Percentiles rank a stretch among this genome's conserved stretches.
These are phyloP conservation scores for Oedothorax gibbosus DNA, from an alignment of 1,140 invertebrate genomes.

Conservation along the genomic window DNA sequence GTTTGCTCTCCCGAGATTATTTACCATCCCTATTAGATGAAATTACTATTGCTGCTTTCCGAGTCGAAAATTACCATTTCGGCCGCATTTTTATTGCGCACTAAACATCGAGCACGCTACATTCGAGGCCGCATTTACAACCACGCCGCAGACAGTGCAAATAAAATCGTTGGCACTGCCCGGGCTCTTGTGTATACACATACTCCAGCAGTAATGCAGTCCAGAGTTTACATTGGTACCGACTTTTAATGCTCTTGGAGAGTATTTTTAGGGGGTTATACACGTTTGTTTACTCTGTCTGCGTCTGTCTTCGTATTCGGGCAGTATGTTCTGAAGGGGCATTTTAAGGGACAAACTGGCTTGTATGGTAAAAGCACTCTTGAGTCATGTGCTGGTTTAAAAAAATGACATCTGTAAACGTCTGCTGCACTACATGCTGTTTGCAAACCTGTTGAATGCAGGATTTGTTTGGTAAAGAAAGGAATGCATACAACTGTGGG, in stretches of 20 bases:
- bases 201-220: not conserved
- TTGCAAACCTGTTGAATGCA: slow-evolving; percentile 24
- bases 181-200: slow-evolving; percentile 10
- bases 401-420: slow-evolving; percentile 2
- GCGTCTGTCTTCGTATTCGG: slow-evolving; percentile 2
- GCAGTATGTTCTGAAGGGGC: not conserved
- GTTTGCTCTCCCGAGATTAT: slow-evolving; percentile 26
- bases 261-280: slow-evolving; percentile 25
- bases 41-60: slow-evolving; percentile 24
- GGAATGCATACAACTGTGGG: not conserved
- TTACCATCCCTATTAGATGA: slow-evolving; percentile 20
- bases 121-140: not conserved
- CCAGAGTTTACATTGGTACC: slow-evolving; percentile 22
- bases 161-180: not conserved
- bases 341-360: not conserved
- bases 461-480: not conserved
- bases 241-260: slow-evolving; percentile 20
- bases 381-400: not conserved
- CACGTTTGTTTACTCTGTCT: slow-evolving; percentile 9
- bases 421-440: not conserved
- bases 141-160: not conserved
- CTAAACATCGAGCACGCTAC: slow-evolving; percentile 6
- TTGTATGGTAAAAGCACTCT: slow-evolving; percentile 15
- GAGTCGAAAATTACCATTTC: slow-evolving; percentile 21
- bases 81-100: slow-evolving; percentile 15